phyloP scores from a whole-genome alignment of 2,797 vertebrate genomes.

The Tenualosa ilisha region DNA sequence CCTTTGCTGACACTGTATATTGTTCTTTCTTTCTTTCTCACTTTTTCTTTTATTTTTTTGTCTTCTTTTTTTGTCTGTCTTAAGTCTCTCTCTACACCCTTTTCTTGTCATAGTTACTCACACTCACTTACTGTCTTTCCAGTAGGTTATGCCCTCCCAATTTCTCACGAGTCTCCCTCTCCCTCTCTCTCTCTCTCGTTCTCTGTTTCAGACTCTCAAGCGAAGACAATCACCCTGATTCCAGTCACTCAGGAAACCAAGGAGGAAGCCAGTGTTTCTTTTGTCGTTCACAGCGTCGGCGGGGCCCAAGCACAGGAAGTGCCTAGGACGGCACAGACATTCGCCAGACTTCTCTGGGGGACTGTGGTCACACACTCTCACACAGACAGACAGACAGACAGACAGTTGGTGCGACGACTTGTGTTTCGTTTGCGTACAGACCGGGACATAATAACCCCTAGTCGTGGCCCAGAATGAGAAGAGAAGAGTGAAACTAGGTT shows the following conservation, averaged over 20 bases:
- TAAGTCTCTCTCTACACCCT: constrained; percentile 22
- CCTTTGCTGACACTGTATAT: neutral
- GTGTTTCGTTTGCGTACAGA: constrained; percentile 39
- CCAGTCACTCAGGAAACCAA: constrained; percentile 40
- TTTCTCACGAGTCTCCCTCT: constrained; percentile 23
- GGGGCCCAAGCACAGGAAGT: neutral
- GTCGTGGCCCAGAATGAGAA: constrained; percentile 4
- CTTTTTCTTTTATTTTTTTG: neutral
- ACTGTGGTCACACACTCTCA: constrained; percentile 26
- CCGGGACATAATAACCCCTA: constrained; percentile 18
- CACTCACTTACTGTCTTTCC: neutral
- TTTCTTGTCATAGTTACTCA: constrained; percentile 18
- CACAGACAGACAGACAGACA: constrained; percentile 25
- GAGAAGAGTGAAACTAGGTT: neutral
- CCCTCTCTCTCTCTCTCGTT: constrained; percentile 17
- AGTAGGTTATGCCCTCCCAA: neutral
- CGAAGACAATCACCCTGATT: constrained; percentile 48
- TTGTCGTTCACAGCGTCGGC: neutral
- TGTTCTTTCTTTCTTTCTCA: no score
- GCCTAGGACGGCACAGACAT: constrained; percentile 5
- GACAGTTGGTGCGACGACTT: constrained; percentile 22
- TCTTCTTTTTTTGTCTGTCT: neutral
- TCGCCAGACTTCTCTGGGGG: neutral
- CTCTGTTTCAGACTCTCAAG: constrained; percentile 29
- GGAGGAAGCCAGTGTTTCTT: constrained; percentile 27